Evolutionary conservation across 2,113 vertebrate genomes (phyloP), one percentile per base, ranked within the genome.

Genomic region (Tringa solitaria): DNA sequence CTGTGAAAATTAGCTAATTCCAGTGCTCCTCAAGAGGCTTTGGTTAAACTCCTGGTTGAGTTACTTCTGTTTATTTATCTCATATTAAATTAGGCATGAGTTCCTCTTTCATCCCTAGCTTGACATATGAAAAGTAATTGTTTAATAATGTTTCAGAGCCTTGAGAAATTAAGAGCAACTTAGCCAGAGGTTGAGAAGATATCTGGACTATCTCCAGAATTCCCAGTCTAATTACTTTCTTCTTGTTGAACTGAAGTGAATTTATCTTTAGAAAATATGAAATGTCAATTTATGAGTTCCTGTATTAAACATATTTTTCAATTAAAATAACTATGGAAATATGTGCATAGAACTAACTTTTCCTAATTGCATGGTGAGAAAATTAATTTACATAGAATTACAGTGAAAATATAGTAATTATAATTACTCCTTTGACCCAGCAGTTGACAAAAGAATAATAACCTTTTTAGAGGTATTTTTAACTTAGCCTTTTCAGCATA

Each of bases 141-240:
- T 93, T 95, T 91, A 84, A 88, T 90, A 95, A 85, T 53, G 45
- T 85, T 93, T 74, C 50, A 83, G 83, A 90, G 88, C 95, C 79
- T 90, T 82, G 77, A 45, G 74, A 95, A 95, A 92, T 96, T 92
- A 96, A 89, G 76, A 89, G 79, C 72, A 93, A 68, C 63, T 93
- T 87, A 93, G 70, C 78, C 87, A 95, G 79, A 79, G 72, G 95
- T 93, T 82, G 96, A 96, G 96, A 94, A 97, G 96, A 81, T 98
- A 78, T 76, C 32, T 97, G 97, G 96, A 95, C 68, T 84, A 9
- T 67, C 85, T 96, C 94, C 96, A 97, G 96, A 89, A 95, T 96
- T 97, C 93, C 90, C 94, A 61, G 32, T 97, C 95, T 90, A 96
- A 97, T 96, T 98, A 94, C 84, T 95, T 96, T 95, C 57, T 91